Evolutionary conservation across 2,888 invertebrate genomes (phyloP), one percentile per base, ranked within the genome.

Genomic region (Autographa gamma): DNA sequence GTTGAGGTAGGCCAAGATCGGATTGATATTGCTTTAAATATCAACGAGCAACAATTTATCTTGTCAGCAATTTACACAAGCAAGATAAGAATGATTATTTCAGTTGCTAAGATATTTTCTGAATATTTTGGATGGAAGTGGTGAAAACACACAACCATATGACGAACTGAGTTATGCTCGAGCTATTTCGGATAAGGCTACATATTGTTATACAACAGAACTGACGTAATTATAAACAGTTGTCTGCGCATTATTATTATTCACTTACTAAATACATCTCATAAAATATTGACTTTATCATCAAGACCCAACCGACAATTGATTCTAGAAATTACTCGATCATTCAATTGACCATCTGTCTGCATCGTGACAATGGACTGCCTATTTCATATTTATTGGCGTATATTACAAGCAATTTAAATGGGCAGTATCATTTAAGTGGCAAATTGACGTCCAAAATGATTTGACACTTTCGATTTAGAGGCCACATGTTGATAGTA

Each of bases 261-360:
- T 66, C 18, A 48, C 18, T 18, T 18, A 11, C n/a, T 38, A 13
- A 34, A 52, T 48, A 52, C 16, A 25, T 34, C 11, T 16, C 58
- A 41, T 48, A 54, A 52, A 56, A 48, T 38, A 58, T 69, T 41
- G 14, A 67, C 1, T 34, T 9, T 63, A 65, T 69, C 52, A 11
- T 69, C 58, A 11, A 63, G 61, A 71, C 58, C 59, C 69, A 73
- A 68, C 75, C 61, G 71, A n/a, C 16, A 25, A 19, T 31, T 61
- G 63, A 67, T 48, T 74, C 18, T 61, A 18, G 31, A 75, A 71
- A 69, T 65, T 66, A 11, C 66, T 48, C 73, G 69, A 66, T 69
- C 48, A 60, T 31, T 60, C 73, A 77, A 77, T 73, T 75, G 83
- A 63, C 54, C 71, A 63, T 69, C 63, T 73, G 66, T 59, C n/a